Percentiles rank a stretch among this genome's conserved stretches.
These are phyloP conservation scores for Diplazon laetatorius DNA, from an alignment of 2,888 invertebrate genomes.

Conservation along the genomic window DNA sequence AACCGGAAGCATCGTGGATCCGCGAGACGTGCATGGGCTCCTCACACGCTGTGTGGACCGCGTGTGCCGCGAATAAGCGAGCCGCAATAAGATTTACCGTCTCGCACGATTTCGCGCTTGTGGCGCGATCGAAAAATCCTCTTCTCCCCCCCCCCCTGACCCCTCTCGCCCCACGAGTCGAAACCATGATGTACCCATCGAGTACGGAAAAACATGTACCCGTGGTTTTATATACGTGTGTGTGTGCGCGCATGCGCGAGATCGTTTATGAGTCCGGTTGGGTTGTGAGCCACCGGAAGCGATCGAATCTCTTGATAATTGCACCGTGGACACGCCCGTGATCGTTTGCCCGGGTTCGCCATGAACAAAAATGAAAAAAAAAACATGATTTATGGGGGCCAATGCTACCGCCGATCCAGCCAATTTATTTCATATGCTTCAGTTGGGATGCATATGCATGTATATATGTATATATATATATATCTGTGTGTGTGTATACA, in stretches of 20 bases:
- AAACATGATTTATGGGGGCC: conserved; percentile 52
- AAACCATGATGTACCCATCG: conserved; percentile 5
- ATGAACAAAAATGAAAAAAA: conserved; percentile 28
- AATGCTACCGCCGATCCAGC: conserved; percentile 36
- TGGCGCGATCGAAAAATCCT: conserved; percentile 49
- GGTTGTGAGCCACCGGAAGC: conserved; percentile 57
- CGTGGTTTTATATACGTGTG: neutral
- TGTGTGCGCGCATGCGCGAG: conserved; percentile 17
- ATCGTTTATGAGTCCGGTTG: conserved; percentile 31
- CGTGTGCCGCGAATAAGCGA: conserved; percentile 53
- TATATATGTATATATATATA: too few species aligned
- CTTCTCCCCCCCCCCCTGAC: too few species aligned
- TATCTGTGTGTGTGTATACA: too few species aligned
- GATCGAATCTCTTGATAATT: conserved; percentile 62
- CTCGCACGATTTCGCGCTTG: conserved; percentile 58
- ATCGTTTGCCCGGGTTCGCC: conserved; percentile 47
- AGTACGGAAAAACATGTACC: too few species aligned
- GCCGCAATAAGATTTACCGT: conserved; percentile 60
- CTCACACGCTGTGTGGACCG: conserved; percentile 32
- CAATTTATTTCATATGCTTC: conserved; percentile 53
- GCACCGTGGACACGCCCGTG: conserved; percentile 60
- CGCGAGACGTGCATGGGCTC: too few species aligned
- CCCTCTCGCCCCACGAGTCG: too few species aligned
- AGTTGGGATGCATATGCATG: too few species aligned
- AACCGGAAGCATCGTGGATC: conserved; percentile 18